Evolutionary conservation across 1,140 invertebrate species (phyloP).

Genomic region (Meteorus sp.): DNA sequence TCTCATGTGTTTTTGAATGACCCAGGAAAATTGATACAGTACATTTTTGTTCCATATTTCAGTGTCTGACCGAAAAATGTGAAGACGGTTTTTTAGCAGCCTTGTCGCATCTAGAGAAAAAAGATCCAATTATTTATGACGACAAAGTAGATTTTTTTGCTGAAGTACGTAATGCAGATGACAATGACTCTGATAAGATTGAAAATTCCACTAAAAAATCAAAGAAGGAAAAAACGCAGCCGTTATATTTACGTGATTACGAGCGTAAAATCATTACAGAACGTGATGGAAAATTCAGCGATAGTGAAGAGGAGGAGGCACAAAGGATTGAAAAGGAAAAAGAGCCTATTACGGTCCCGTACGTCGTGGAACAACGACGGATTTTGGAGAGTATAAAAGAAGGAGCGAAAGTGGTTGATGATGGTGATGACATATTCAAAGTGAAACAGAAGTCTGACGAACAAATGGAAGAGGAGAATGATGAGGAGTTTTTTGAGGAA

Average conservation of each 20-base stretch:
- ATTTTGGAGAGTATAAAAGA: slow-evolving; percentile 70
- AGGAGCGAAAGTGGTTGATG: slow-evolving; percentile 59
- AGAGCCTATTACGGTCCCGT: slow-evolving; percentile 60
- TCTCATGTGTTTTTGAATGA: no score
- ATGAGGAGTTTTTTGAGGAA: slow-evolving; percentile 65
- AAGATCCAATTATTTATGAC: slow-evolving; percentile 88
- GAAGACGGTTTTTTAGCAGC: slow-evolving; percentile 88
- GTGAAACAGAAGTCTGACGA: slow-evolving; percentile 65
- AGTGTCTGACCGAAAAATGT: slow-evolving; percentile 54
- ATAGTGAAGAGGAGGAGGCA: slow-evolving; percentile 58
- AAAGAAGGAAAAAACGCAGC: slow-evolving; percentile 63
- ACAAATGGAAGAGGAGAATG: slow-evolving; percentile 63
- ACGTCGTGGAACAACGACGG: slow-evolving; percentile 71
- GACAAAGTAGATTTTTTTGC: slow-evolving; percentile 74
- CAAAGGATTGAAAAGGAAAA: slow-evolving; percentile 22
- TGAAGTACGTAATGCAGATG: slow-evolving; percentile 43
- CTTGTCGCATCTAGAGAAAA: slow-evolving; percentile 80
- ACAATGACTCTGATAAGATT: slow-evolving; percentile 40
- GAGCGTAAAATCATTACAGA: slow-evolving; percentile 77
- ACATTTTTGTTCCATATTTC: slow-evolving; percentile 15
- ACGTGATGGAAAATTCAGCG: slow-evolving; percentile 65
- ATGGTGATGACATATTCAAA: slow-evolving; percentile 61
- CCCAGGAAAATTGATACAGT: neutral
- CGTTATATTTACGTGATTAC: slow-evolving; percentile 77
- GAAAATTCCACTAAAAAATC: slow-evolving; percentile 36